Base-by-base conservation (phyloP, 2,888 invertebrate genomes). In the Aleiodes testaceus region DNA sequence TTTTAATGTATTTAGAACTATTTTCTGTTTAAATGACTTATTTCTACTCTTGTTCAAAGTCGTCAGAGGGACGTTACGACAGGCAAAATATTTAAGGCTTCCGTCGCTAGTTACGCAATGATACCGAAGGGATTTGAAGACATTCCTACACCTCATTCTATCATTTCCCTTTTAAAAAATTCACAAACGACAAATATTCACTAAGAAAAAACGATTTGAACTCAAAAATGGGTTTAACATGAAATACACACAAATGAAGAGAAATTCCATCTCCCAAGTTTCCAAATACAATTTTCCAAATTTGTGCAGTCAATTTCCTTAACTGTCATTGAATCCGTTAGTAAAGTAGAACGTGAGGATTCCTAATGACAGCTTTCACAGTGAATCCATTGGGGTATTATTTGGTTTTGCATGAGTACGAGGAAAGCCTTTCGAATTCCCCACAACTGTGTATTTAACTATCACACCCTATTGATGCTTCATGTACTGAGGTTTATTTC, bases 321-420 rank as follows among this genome's bases (percentile, higher is more conserved):
- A 55, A 14, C 12, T 44, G 18, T 20, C n/a, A 16, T 30, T 42
- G 11, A 5, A 20, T 16, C 44, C 14, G 36, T 42, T 44, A 12
- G 20, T 44, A 66, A 66, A 66, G 55, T 55, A n/a, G 53, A 66
- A 42, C 66, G 44, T 66, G 55, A 45, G 53, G 52, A 44, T n/a
- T 42, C 12, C 52, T 55, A 66, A 53, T 55, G n/a, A 44, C 16
- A 53, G 14, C 36, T 50, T 66, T 66, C 20, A 53, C 14, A 16
- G 36, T 14, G 20, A 18, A 44, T 45, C 14, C n/a, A 42, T 52
- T 14, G 12, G 16, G 42, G 16, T 52, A 52, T 66, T 52, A 22
- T 66, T 64, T 55, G n/a, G n/a, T 26, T 30, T 55, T 36, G 36
- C 36, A 26, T 11, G 5, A 26, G 30, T 55, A n/a, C 53, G 30